Base-by-base conservation (phyloP, 2,797 vertebrate genomes). In the Tapirus indicus region DNA sequence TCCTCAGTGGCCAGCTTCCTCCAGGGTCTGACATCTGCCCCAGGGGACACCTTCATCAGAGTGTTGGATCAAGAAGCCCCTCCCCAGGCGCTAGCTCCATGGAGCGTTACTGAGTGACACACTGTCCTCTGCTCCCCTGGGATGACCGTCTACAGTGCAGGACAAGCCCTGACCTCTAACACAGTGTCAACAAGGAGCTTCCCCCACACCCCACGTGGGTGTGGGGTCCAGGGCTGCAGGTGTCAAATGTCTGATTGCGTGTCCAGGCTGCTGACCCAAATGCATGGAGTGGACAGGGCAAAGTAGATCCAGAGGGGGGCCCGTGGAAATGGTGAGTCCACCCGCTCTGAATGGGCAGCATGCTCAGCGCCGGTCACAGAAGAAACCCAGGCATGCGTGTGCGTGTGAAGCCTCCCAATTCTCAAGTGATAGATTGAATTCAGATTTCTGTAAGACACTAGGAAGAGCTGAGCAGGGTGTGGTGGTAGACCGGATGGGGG, bases 251-350 rank as follows among this genome's bases (percentile, higher is more conserved):
- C 18, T 21, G 17, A 44, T 1, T 7, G 41, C 11, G 12, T 29
- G 29, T 47, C 58, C 79, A 47, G 58, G 58, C 78, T 32, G 5
- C 58, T 64, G 79, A 6, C 41, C 47, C 23, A 1, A 13, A 58
- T 32, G 80, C 2, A 7, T 41, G 49, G 44, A 47, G 10, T 23
- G 60, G 80, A 47, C 23, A 41, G 60, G 60, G 41, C 27, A 44
- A 32, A 62, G 56, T 17, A 4, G 32, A 38, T n/a, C 18, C 1
- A 16, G 29, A 2, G 2, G 16, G 9, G 38, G 25, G 0, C n/a
- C 21, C 6, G 44, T 49, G 49, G 47, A 54, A 20, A 18, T 11
- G 32, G 10, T 2, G 18, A 54, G 49, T 20, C 47, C 49, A 23
- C 49, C 75, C 5, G 35, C 35, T 38, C 35, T 35, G 49, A 79